Evolutionary conservation across 2,113 vertebrate genomes (phyloP).

Genomic region (Pipra filicauda): DNA sequence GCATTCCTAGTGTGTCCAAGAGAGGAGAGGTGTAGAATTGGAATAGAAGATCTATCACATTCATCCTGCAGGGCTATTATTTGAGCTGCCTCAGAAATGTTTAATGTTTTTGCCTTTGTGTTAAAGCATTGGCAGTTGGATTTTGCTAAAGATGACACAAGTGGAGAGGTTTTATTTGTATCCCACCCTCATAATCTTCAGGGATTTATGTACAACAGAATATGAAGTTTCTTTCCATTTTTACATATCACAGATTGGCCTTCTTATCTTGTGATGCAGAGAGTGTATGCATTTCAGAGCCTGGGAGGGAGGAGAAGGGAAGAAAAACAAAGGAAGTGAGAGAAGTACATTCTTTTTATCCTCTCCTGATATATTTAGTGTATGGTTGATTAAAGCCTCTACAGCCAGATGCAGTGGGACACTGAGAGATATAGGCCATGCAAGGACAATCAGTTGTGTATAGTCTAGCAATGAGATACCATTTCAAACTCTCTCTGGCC

Average conservation of each 20-base stretch:
- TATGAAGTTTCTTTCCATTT: background rate
- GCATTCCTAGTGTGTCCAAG: background rate
- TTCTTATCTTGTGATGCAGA: background rate
- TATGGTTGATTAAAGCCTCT: background rate
- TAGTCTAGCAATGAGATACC: background rate
- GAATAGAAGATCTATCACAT: constrained; percentile 16
- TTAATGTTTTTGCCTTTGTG: constrained; percentile 5
- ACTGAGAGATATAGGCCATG: background rate
- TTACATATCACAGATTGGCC: background rate
- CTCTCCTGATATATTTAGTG: background rate
- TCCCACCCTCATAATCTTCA: background rate
- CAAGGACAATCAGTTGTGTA: fast-evolving
- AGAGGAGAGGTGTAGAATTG: constrained; percentile 4
- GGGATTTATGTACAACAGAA: constrained; percentile 22
- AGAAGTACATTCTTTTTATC: background rate
- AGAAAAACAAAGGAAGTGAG: background rate
- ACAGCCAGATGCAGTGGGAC: background rate
- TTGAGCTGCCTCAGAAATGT: constrained; percentile 35
- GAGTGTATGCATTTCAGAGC: background rate
- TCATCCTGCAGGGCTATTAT: constrained; percentile 11
- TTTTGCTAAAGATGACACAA: constrained; percentile 16
- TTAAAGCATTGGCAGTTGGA: background rate
- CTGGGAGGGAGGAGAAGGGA: background rate
- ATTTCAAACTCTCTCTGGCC: background rate
- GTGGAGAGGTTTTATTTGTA: constrained; percentile 2